Evolutionary conservation across 1,140 invertebrate genomes (phyloP), one percentile per base, ranked within the genome.

Genomic region (Eurytemora carolleeae): DNA sequence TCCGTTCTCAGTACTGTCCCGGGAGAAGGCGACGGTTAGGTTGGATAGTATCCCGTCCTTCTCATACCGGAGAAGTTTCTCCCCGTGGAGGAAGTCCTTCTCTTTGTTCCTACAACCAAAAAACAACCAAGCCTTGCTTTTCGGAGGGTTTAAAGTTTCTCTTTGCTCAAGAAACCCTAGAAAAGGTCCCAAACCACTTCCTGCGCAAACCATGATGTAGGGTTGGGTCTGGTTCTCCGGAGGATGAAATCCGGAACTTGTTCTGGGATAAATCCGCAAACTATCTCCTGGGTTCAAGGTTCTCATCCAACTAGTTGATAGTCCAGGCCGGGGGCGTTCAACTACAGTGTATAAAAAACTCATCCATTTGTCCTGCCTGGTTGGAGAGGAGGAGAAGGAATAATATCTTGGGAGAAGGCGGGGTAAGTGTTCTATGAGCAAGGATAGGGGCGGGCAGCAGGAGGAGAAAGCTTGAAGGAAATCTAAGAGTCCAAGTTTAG

Each of bases 181-280:
- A 69, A 87, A 91, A 1, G 87, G 87, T 7, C 86, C 80, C 22
- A 89, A 71, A 16, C 86, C 87, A 31, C 85, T 88, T n/a, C 87
- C 87, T 63, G 86, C 79, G 2, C 82, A 83, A 64, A 92, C 79
- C 70, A 91, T 78, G 63, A 91, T 78, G 26, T 86, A 69, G 44
- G n/a, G n/a, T n/a, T n/a, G n/a, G n/a, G n/a, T n/a, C n/a, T n/a
- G n/a, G n/a, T n/a, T n/a, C n/a, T n/a, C n/a, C n/a, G n/a, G n/a
- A n/a, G n/a, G n/a, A n/a, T n/a, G n/a, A n/a, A n/a, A n/a, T n/a
- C n/a, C n/a, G n/a, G n/a, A n/a, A n/a, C n/a, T n/a, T n/a, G n/a
- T n/a, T n/a, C n/a, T n/a, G n/a, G n/a, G n/a, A n/a, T n/a, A n/a
- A n/a, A n/a, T n/a, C n/a, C n/a, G n/a, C n/a, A n/a, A n/a, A n/a